phyloP scores from a whole-genome alignment of 2,888 invertebrate species.

The Meiosimyza platycephala region DNA sequence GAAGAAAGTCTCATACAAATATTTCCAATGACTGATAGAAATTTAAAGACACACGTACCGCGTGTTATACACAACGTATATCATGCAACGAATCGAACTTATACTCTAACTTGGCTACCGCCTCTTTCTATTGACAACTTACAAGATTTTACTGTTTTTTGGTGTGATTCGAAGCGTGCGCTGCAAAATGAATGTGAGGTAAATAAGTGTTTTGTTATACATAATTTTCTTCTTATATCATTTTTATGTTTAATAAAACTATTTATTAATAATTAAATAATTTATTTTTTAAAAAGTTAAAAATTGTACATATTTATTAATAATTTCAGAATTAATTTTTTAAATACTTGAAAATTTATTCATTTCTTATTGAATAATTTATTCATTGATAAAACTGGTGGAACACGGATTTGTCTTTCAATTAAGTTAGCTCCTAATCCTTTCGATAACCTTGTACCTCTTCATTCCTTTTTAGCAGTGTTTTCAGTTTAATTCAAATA shows the following conservation, averaged over 20 bases:
- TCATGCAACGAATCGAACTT: slow-evolving; percentile 72
- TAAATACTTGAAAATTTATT: neutral
- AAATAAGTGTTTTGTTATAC: slow-evolving; percentile 23
- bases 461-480: no score
- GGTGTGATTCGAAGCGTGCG: slow-evolving; percentile 75
- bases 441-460: no score
- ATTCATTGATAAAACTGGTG: no score
- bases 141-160: slow-evolving; percentile 83
- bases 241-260: neutral
- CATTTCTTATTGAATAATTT: no score
- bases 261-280: neutral
- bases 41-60: slow-evolving; percentile 49
- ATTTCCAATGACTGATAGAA: slow-evolving; percentile 49
- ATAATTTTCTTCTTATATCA: neutral
- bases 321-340: neutral
- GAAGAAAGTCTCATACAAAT: slow-evolving; percentile 54
- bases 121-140: slow-evolving; percentile 67
- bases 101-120: slow-evolving; percentile 80
- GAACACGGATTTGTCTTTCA: no score
- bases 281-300: neutral
- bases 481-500: no score
- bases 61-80: slow-evolving; percentile 72
- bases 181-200: slow-evolving; percentile 73
- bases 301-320: neutral
- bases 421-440: no score